These are phyloP conservation scores for Zhuqinia jingwanae DNA, from an alignment of 2,888 invertebrate species.

Conservation along the genomic window DNA sequence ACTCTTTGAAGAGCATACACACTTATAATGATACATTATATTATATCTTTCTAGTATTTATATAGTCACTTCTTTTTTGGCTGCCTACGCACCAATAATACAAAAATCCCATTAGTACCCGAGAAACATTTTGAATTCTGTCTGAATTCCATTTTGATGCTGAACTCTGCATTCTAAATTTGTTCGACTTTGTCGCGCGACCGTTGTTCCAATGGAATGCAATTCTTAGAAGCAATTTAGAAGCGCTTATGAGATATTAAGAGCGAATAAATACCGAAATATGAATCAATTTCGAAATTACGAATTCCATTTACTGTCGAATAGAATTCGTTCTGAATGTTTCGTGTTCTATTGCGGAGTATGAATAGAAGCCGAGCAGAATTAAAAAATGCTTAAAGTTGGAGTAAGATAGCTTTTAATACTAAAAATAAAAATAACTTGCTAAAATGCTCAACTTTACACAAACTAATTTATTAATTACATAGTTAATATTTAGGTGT, in stretches of 20 bases:
- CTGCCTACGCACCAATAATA: conserved; percentile 26
- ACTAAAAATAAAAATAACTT: neutral
- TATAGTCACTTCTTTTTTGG: too few species aligned
- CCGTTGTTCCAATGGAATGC: neutral
- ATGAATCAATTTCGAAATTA: too few species aligned
- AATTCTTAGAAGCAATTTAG: neutral
- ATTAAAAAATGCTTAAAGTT: too few species aligned
- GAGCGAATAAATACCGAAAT: too few species aligned
- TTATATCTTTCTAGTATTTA: neutral
- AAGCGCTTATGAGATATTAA: too few species aligned
- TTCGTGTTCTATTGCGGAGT: neutral
- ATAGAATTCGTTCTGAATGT: neutral
- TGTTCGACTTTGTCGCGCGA: neutral
- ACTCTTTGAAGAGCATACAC: conserved; percentile 15
- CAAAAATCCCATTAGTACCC: neutral
- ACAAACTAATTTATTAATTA: neutral
- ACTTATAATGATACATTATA: too few species aligned
- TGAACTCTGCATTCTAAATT: too few species aligned
- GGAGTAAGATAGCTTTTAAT: too few species aligned
- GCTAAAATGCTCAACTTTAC: neutral
- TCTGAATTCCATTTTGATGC: too few species aligned
- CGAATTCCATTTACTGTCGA: too few species aligned
- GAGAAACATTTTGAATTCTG: neutral
- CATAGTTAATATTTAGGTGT: neutral
- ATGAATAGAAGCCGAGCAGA: neutral